These are phyloP conservation scores for Bubalus kerabau DNA, from an alignment of 2,113 vertebrate genomes.

Conservation along the genomic window DNA sequence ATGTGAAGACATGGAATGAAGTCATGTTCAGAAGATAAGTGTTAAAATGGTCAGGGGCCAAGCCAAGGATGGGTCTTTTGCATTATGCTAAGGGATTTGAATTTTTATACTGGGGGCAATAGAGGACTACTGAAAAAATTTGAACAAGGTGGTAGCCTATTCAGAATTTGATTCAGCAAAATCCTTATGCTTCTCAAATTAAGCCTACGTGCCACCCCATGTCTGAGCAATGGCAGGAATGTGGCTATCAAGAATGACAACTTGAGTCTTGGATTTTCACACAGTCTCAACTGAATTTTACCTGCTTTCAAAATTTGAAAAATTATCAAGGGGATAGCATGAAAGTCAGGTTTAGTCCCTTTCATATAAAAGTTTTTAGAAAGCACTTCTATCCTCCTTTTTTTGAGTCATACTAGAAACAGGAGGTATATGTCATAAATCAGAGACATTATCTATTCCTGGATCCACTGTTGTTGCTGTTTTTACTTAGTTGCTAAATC, in stretches of 20 bases:
- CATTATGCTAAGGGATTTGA: neutral
- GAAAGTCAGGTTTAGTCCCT: neutral
- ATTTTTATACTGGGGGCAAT: neutral
- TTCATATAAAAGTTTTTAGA: neutral
- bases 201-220: accelerated
- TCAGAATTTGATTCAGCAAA: neutral
- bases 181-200: neutral
- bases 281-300: neutral
- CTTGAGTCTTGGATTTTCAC: neutral
- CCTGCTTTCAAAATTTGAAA: constrained; percentile 6
- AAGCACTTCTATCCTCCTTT: neutral
- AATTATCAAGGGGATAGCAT: neutral
- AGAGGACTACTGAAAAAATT: neutral
- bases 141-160: neutral
- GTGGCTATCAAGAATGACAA: neutral
- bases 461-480: neutral
- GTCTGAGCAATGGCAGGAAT: neutral
- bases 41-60: neutral
- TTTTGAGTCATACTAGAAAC: neutral
- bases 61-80: neutral
- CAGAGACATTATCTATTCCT: neutral
- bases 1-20: neutral
- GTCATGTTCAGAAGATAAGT: neutral
- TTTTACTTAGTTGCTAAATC: neutral
- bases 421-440: neutral